These are phyloP conservation scores for Tympanuchus pallidicinctus DNA, from an alignment of 2,113 vertebrate genomes.

Conservation along the genomic window DNA sequence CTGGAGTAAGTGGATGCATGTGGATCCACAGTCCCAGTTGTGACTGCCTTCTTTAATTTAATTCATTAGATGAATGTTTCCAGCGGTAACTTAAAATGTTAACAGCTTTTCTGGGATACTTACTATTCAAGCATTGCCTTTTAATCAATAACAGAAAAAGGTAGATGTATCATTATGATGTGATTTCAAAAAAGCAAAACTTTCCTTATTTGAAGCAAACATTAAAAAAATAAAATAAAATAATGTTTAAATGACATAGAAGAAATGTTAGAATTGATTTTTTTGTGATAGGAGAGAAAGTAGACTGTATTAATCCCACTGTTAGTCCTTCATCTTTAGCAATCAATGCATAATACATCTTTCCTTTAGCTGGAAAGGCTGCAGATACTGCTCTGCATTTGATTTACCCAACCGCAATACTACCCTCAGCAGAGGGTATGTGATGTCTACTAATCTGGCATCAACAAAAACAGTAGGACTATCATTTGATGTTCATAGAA, in stretches of 20 bases:
- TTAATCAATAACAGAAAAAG: background rate
- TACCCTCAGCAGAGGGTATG: constrained; percentile 1
- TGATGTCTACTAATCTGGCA: constrained; percentile 32
- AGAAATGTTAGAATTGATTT: background rate
- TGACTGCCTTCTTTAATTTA: constrained; percentile 1
- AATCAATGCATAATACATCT: background rate
- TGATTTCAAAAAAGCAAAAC: background rate
- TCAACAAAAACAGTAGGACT: constrained; percentile 27
- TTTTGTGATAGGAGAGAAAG: background rate
- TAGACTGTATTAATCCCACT: background rate
- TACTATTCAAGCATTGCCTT: constrained; percentile 1
- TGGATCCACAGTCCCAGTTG: background rate
- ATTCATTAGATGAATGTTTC: constrained; percentile 13
- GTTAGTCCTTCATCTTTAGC: constrained; percentile 23
- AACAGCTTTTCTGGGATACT: background rate
- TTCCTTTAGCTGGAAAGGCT: background rate
- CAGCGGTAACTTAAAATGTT: background rate
- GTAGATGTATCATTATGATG: background rate
- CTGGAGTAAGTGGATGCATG: background rate
- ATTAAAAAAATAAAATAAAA: background rate
- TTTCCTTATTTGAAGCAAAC: background rate
- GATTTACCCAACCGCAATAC: constrained; percentile 37
- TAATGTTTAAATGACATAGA: background rate
- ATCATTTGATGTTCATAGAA: constrained; percentile 30
- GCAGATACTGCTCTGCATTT: constrained; percentile 22